Conservation (phyloP, 2,888 invertebrate species). For the Epicampocera succincta region DNA sequence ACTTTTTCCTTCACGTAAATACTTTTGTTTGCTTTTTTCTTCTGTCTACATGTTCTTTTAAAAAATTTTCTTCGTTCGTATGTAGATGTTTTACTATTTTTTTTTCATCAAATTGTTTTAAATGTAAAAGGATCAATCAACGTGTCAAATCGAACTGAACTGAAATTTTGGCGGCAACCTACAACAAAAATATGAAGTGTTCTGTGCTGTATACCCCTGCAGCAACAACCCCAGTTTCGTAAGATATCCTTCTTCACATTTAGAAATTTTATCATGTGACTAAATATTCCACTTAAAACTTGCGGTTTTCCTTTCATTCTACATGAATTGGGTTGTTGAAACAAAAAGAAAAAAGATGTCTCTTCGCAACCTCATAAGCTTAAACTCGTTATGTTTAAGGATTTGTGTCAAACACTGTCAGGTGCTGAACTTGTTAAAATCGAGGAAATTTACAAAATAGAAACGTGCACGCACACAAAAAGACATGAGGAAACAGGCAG, state of each 20-base stretch:
- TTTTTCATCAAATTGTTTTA: constrained; percentile 26
- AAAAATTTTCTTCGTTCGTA: not conserved
- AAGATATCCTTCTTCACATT: constrained; percentile 31
- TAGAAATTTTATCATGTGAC: constrained; percentile 43
- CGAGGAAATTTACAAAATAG: constrained; percentile 59
- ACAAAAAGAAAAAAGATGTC: constrained; percentile 32
- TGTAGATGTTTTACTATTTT: constrained; percentile 22
- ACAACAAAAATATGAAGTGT: constrained; percentile 38
- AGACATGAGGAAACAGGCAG: not conserved
- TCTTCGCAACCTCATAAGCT: constrained; percentile 57
- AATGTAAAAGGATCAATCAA: constrained; percentile 75
- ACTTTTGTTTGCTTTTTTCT: constrained; percentile 4
- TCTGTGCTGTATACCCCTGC: constrained; percentile 43
- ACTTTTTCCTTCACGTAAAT: constrained; percentile 8
- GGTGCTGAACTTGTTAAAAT: constrained; percentile 66
- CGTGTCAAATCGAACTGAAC: constrained; percentile 76
- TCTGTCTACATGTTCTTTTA: not conserved
- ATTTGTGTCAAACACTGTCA: constrained; percentile 68
- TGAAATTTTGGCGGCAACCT: constrained; percentile 66
- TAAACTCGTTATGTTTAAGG: constrained; percentile 64
- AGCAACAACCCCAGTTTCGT: constrained; percentile 5
- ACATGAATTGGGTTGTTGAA: constrained; percentile 17
- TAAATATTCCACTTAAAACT: constrained; percentile 50
- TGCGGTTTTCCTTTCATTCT: constrained; percentile 42
- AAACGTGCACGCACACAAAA: not conserved